These are phyloP conservation scores for Pseudoips prasinana DNA, from an alignment of 2,888 invertebrate genomes.

Conservation along the genomic window DNA sequence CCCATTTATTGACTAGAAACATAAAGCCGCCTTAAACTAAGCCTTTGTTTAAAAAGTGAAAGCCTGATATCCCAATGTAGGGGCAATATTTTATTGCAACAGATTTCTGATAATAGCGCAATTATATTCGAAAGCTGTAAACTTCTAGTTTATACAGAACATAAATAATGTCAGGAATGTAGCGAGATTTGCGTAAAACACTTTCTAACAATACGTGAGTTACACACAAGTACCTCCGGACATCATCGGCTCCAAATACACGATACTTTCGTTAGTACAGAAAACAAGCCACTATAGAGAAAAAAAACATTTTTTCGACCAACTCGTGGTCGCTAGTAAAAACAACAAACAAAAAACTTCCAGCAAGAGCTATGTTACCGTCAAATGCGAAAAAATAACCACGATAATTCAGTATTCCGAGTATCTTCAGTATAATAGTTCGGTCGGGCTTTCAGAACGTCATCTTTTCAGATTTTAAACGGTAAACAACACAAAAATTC, in stretches of 20 bases:
- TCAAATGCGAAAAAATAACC: conserved; percentile 39
- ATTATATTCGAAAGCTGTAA: conserved; percentile 30
- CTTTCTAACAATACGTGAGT: conserved; percentile 56
- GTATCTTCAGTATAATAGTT: conserved; percentile 8
- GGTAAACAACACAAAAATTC: conserved; percentile 44
- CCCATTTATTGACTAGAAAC: conserved; percentile 14
- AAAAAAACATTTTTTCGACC: conserved; percentile 45
- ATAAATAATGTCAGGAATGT: conserved; percentile 37
- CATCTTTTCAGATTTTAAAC: conserved; percentile 34
- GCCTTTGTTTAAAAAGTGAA: conserved; percentile 29
- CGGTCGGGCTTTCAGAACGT: too few species aligned
- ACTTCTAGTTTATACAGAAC: conserved; percentile 25
- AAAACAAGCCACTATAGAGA: conserved; percentile 39
- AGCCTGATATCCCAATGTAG: conserved; percentile 21
- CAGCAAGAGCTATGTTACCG: conserved; percentile 39
- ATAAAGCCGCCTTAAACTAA: conserved; percentile 10
- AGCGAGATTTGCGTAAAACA: conserved; percentile 41
- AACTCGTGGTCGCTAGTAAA: conserved; percentile 24
- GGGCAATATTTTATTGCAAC: conserved; percentile 22
- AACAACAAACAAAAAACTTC: conserved; percentile 42
- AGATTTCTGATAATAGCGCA: conserved; percentile 29
- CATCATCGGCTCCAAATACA: too few species aligned
- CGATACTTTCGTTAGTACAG: conserved; percentile 45
- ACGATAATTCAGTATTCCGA: conserved; percentile 30
- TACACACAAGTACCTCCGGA: conserved; percentile 31